phyloP scores from a whole-genome alignment of 2,888 invertebrate species.

The Arctia plantaginis region DNA sequence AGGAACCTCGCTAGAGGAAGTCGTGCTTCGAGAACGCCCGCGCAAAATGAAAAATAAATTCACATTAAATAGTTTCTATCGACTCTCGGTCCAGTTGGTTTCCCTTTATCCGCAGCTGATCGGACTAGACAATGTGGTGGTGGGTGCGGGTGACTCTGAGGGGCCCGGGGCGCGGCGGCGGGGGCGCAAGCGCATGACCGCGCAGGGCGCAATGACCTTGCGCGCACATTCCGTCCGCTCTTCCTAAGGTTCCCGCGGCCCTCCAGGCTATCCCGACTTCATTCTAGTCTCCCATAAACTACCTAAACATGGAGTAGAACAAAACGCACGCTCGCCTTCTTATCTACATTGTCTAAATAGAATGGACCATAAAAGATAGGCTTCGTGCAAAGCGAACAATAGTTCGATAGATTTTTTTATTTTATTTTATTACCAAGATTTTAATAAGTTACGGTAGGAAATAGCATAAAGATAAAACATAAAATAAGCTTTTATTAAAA shows the following conservation, averaged over 20 bases:
- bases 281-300: constrained; percentile 70
- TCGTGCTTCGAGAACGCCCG: constrained; percentile 66
- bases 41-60: constrained; percentile 76
- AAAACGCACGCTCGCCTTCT: constrained; percentile 48
- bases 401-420: constrained; percentile 30
- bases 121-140: constrained; percentile 78
- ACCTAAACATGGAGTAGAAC: constrained; percentile 51
- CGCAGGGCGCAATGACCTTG: constrained; percentile 87
- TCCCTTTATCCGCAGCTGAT: constrained; percentile 83
- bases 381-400: constrained; percentile 31
- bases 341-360: constrained; percentile 58
- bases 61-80: constrained; percentile 81
- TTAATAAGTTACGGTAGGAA: background rate
- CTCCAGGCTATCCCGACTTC: constrained; percentile 68
- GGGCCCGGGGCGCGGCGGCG: constrained; percentile 54
- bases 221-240: constrained; percentile 82
- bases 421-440: constrained; percentile 14
- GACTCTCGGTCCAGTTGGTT: constrained; percentile 74
- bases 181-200: constrained; percentile 83
- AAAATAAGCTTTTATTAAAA: background rate
- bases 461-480: background rate
- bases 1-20: constrained; percentile 75
- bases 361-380: constrained; percentile 53
- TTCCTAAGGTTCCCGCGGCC: constrained; percentile 75
- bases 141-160: constrained; percentile 64